These are phyloP conservation scores for Syritta pipiens DNA, from an alignment of 2,888 invertebrate genomes.

Conservation along the genomic window DNA sequence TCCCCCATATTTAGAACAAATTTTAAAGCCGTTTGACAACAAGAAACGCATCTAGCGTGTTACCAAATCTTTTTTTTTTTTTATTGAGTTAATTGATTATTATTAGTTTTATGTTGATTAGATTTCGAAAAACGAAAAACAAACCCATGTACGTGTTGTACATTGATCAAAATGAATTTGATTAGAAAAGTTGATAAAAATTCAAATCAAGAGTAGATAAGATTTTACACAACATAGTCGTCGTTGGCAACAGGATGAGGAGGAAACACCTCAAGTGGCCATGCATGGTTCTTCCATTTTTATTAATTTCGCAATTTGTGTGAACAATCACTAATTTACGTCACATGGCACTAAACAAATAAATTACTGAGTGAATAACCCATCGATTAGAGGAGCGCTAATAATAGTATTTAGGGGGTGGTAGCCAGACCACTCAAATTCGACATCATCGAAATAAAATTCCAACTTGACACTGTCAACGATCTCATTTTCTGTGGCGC, in stretches of 20 bases:
- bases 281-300: background rate
- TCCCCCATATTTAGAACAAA: background rate
- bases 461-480: slow-evolving; percentile 13
- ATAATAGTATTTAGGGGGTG: slow-evolving; percentile 37
- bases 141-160: background rate
- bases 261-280: slow-evolving; percentile 15
- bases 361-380: slow-evolving; percentile 28
- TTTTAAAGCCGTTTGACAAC: slow-evolving; percentile 24
- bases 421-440: slow-evolving; percentile 19
- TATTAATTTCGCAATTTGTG: slow-evolving; percentile 49
- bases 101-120: slow-evolving; percentile 30
- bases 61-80: background rate
- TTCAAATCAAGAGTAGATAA: slow-evolving; percentile 36
- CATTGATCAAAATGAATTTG: slow-evolving; percentile 22
- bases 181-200: slow-evolving; percentile 26
- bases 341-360: slow-evolving; percentile 35
- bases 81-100: slow-evolving; percentile 32
- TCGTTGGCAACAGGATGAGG: slow-evolving; percentile 46
- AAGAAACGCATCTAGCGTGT: slow-evolving; percentile 15
- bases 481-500: slow-evolving; percentile 24
- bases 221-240: slow-evolving; percentile 8
- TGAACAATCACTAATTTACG: slow-evolving; percentile 25
- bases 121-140: slow-evolving; percentile 13
- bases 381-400: slow-evolving; percentile 25
- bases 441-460: slow-evolving; percentile 14